Conservation (phyloP, 2,113 vertebrate genomes). For the Arenaria interpres region DNA sequence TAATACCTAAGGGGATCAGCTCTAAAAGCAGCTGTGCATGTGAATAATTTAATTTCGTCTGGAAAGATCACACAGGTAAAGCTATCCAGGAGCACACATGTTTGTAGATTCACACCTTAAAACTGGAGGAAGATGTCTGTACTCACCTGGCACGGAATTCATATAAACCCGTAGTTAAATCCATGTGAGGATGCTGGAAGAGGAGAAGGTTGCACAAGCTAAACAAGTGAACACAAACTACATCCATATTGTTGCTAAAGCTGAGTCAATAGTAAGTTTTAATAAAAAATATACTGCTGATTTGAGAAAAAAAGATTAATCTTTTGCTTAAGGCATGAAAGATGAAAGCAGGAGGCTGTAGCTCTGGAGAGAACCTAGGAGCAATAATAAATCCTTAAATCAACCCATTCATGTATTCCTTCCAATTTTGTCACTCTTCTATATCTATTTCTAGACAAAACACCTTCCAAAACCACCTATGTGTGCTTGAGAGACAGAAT, state of each 20-base stretch:
- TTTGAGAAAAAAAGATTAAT: neutral
- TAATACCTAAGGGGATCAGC: neutral
- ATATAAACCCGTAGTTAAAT: neutral
- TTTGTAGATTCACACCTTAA: neutral
- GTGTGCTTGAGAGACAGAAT: neutral
- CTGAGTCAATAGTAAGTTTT: neutral
- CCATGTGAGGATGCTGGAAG: neutral
- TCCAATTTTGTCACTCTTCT: neutral
- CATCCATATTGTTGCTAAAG: neutral
- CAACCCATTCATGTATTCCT: neutral
- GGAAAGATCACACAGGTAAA: neutral
- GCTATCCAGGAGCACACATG: neutral
- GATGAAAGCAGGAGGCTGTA: neutral
- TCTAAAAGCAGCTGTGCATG: neutral
- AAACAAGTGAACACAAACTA: neutral
- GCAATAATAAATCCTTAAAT: neutral
- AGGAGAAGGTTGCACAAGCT: neutral
- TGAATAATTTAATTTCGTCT: neutral
- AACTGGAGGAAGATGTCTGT: neutral
- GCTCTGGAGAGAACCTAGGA: neutral
- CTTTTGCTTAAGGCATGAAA: neutral
- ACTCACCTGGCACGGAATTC: neutral
- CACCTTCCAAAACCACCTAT: neutral
- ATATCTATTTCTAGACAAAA: neutral
- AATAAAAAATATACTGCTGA: neutral